Conservation (phyloP, 2,797 vertebrate species). For the Petrocephalus sullivani region DNA sequence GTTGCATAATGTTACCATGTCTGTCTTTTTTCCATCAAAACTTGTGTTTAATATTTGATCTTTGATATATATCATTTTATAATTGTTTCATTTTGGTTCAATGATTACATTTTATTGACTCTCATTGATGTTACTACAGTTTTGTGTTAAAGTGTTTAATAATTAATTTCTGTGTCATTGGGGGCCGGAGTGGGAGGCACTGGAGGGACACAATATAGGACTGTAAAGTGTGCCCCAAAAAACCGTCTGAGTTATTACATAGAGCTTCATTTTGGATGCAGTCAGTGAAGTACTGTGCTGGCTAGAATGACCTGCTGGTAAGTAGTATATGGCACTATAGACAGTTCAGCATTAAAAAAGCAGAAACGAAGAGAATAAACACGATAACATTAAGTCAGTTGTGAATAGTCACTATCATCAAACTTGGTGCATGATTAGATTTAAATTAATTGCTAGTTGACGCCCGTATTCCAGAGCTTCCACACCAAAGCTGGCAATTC, state of each 20-base stretch:
- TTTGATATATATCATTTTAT: neutral
- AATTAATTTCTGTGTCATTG: neutral
- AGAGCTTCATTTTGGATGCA: neutral
- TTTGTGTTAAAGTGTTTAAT: neutral
- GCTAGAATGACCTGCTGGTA: neutral
- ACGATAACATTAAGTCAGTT: neutral
- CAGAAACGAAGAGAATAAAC: neutral
- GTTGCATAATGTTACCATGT: neutral
- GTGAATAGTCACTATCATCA: neutral
- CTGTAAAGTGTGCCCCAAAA: neutral
- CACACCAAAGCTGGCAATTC: neutral
- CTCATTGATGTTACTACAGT: neutral
- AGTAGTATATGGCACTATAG: neutral
- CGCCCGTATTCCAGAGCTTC: too few species aligned
- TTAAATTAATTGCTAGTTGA: neutral
- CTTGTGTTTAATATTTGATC: neutral
- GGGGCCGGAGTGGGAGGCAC: neutral
- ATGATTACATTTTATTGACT: neutral
- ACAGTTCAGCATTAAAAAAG: neutral
- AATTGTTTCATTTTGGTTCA: neutral
- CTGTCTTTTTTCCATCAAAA: neutral
- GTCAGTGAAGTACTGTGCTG: neutral
- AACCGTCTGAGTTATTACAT: neutral
- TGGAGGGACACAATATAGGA: neutral
- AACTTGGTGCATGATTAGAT: neutral